These are phyloP conservation scores for Steinernema carpocapsae DNA, from an alignment of 2,888 invertebrate genomes.

Conservation along the genomic window DNA sequence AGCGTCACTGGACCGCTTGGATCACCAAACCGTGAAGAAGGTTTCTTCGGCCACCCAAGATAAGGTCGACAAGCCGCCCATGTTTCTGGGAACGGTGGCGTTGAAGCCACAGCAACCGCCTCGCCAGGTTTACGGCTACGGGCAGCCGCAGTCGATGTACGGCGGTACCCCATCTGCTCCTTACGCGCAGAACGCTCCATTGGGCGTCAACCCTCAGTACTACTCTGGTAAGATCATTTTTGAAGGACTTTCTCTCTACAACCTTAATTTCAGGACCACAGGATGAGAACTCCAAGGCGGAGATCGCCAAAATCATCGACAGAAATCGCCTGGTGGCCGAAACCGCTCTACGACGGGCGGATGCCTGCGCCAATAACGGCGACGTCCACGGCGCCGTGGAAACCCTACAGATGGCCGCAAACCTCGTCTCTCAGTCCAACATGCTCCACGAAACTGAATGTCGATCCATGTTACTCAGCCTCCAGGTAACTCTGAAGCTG, in stretches of 20 bases:
- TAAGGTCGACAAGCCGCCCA: background rate
- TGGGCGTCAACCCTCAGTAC: background rate
- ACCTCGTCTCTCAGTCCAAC: background rate
- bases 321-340: background rate
- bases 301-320: background rate
- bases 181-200: no score
- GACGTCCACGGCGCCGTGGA: background rate
- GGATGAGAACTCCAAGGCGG: background rate
- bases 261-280: background rate
- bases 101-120: background rate
- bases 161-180: no score
- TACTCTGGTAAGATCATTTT: background rate
- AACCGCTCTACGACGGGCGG: background rate
- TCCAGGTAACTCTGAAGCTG: no score
- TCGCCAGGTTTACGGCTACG: background rate
- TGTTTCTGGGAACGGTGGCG: constrained; percentile 1
- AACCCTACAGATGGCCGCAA: background rate
- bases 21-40: background rate
- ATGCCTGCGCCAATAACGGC: background rate
- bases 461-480: background rate
- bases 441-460: background rate
- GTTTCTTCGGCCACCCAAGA: background rate
- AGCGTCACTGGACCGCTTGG: background rate
- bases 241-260: background rate
- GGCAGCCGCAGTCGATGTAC: background rate